Conservation (phyloP, 1,140 invertebrate genomes). For the Halesus radiatus region DNA sequence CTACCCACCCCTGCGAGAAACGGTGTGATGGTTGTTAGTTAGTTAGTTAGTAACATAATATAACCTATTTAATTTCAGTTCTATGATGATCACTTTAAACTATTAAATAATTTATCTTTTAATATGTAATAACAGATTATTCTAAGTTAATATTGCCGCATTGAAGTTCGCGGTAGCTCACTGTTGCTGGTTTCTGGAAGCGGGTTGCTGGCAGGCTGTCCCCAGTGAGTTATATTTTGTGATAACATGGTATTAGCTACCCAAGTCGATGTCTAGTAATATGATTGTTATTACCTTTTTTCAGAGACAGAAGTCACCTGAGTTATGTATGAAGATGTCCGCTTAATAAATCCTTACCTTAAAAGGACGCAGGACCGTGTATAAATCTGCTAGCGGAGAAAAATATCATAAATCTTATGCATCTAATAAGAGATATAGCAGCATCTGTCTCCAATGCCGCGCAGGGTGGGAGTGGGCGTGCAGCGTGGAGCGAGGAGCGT, state of each 20-base stretch:
- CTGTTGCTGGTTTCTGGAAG: too few species aligned
- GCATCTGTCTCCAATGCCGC: not conserved
- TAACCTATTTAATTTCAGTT: too few species aligned
- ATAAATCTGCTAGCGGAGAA: constrained; percentile 15
- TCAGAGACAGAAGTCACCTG: constrained; percentile 17
- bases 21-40: too few species aligned
- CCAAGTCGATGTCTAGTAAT: constrained; percentile 1
- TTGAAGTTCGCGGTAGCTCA: too few species aligned
- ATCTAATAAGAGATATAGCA: not conserved
- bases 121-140: too few species aligned
- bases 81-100: too few species aligned
- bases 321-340: not conserved
- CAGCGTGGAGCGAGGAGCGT: too few species aligned
- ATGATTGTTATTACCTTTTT: constrained; percentile 14
- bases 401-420: constrained; percentile 33
- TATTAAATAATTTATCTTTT: too few species aligned
- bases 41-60: too few species aligned
- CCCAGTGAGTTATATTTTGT: not conserved
- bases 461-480: constrained; percentile 1
- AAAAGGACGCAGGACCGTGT: not conserved
- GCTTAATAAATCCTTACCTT: constrained; percentile 23
- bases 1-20: too few species aligned
- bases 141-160: too few species aligned
- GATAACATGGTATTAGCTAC: not conserved
- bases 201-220: too few species aligned